Evolutionary conservation across 2,113 vertebrate species (phyloP).

Genomic region (Diglossa brunneiventris): DNA sequence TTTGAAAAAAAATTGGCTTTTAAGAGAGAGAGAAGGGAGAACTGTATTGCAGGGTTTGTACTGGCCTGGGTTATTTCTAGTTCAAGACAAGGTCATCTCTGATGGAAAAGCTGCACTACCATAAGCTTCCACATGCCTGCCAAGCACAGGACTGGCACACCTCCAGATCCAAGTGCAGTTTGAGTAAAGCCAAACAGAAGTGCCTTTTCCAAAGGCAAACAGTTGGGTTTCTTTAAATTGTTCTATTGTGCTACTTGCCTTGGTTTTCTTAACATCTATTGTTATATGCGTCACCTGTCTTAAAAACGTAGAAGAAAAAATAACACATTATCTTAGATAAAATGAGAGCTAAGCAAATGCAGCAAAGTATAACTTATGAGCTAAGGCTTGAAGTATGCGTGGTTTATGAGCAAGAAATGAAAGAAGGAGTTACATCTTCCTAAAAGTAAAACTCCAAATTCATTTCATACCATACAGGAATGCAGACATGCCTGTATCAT

Average conservation of each 20-base stretch:
- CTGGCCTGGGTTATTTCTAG: constrained; percentile 7
- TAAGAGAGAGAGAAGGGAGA: neutral
- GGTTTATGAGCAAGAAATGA: neutral
- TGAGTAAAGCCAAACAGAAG: neutral
- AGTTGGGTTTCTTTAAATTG: neutral
- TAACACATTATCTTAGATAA: neutral
- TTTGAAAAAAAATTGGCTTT: neutral
- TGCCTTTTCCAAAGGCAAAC: neutral
- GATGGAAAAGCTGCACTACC: neutral
- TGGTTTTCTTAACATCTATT: neutral
- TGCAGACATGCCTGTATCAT: neutral
- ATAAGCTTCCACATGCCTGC: neutral
- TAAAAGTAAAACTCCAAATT: neutral
- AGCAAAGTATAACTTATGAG: neutral
- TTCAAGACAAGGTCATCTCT: constrained; percentile 29
- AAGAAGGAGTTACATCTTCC: neutral
- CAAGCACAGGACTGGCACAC: neutral
- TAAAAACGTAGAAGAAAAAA: neutral
- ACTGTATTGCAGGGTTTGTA: neutral
- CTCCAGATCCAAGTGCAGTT: neutral
- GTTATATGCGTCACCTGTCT: neutral
- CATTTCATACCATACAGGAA: neutral
- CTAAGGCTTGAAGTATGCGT: neutral
- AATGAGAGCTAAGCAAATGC: neutral
- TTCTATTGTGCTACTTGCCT: neutral